Percentiles rank a stretch among this genome's conserved stretches.
Evolutionary conservation across 2,797 vertebrate species (phyloP).

Genomic region (Acrocephalus scirpaceus): DNA sequence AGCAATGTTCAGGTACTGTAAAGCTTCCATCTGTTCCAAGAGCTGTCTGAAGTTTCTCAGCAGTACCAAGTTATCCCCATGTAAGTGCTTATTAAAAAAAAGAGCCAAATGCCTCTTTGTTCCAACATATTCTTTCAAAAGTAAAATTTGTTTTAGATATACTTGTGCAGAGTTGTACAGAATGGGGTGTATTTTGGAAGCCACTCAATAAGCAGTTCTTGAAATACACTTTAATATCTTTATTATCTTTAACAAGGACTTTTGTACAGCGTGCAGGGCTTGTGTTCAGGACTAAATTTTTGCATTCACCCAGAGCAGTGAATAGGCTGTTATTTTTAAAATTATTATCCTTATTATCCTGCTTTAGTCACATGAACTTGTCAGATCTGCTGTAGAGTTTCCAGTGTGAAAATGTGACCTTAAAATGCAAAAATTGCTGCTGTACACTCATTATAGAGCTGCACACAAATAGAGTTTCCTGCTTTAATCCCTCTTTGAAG

Average conservation of each 20-base stretch:
- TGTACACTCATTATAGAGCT: background rate
- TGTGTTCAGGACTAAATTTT: background rate
- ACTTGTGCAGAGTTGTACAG: background rate
- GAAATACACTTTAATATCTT: background rate
- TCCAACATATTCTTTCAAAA: background rate
- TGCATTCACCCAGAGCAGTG: background rate
- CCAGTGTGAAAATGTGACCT: background rate
- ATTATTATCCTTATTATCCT: background rate
- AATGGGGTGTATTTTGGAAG: background rate
- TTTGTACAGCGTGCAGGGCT: background rate
- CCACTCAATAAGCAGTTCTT: background rate
- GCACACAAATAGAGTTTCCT: background rate
- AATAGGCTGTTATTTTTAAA: background rate
- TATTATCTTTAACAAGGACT: background rate
- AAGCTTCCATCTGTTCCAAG: constrained; percentile 18
- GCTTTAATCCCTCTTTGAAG: background rate
- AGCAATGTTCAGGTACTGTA: background rate
- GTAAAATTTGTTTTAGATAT: background rate
- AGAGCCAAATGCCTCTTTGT: background rate
- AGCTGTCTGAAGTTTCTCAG: background rate
- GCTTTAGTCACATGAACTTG: background rate
- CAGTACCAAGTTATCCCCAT: background rate
- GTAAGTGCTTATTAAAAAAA: background rate
- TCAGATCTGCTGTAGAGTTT: background rate
- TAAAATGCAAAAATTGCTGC: background rate